Percentiles rank a stretch among this genome's conserved stretches.
Conservation (phyloP, 1,140 invertebrate species). For the Drosophila funebris region DNA sequence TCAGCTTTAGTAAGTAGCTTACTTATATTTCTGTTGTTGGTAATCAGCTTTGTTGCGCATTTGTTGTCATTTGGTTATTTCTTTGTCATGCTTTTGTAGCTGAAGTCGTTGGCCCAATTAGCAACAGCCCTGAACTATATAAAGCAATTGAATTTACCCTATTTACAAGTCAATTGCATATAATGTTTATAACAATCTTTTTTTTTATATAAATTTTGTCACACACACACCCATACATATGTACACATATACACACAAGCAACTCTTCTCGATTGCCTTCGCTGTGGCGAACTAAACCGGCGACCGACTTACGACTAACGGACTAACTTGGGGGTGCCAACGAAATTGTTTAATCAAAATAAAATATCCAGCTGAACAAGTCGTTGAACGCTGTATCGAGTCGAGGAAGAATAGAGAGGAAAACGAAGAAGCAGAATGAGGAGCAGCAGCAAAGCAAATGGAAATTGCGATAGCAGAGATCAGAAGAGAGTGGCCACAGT, state of each 20-base stretch:
- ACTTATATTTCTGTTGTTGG: neutral
- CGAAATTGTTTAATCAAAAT: conserved; percentile 56
- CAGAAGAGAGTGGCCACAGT: conserved; percentile 19
- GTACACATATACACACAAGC: conserved; percentile 3
- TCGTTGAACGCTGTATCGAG: conserved; percentile 39
- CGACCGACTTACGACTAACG: conserved; percentile 1
- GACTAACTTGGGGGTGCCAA: conserved; percentile 32
- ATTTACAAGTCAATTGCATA: conserved; percentile 6
- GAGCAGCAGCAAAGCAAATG: neutral
- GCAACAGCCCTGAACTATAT: conserved; percentile 52
- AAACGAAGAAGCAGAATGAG: conserved; percentile 2
- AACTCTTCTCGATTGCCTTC: conserved; percentile 16
- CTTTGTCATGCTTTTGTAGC: conserved; percentile 16
- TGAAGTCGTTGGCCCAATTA: conserved; percentile 52
- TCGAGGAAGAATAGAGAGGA: neutral
- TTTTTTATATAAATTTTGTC: neutral
- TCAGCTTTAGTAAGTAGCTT: conserved; percentile 6
- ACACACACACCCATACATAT: conserved; percentile 9
- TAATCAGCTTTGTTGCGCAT: conserved; percentile 7
- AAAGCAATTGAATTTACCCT: conserved; percentile 31
- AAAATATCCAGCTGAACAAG: conserved; percentile 50
- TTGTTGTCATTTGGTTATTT: conserved; percentile 7
- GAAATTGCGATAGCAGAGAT: conserved; percentile 21
- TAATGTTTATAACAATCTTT: conserved; percentile 2
- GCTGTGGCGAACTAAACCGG: conserved; percentile 13